Base-by-base conservation (phyloP, 1,140 invertebrate genomes). In the Cataglyphis hispanica region DNA sequence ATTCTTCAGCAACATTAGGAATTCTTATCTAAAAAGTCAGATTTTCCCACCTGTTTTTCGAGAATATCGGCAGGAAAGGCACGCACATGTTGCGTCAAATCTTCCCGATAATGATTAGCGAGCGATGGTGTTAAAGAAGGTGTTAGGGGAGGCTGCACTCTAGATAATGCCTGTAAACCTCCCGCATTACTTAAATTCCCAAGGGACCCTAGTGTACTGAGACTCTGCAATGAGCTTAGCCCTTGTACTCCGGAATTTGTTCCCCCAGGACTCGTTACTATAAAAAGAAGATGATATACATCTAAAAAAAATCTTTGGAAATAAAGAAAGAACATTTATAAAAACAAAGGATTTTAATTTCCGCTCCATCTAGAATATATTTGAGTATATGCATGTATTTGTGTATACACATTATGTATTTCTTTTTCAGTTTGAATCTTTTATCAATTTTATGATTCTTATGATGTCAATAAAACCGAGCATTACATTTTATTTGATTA, bases 51-150 rank as follows among this genome's bases (percentile, higher is more conserved):
- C 97, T 99, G 98, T 96, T 98, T 98, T 95, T 99, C 98, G 85
- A 98, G 96, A 91, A 97, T 97, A 92, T 99, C 98, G 19, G 98
- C 98, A 81, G 98, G 98, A 98, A 98, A 99, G 66, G 97, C 98
- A 87, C 97, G 97, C 76, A 99, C 98, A 95, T 99, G 99, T 91
- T 97, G 96, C 84, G 98, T 98, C 88, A 99, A 96, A 95, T 99
- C 98, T 93, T 98, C 97, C 88, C 98, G 96, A 95, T 98, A 98
- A 95, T 99, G 98, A 95, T 99, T 98, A 86, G 98, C 97, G 89
- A 99, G 96, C 86, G 98, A 98, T 53, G 98, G 98, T 91, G 98
- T 98, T 90, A 99, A 95, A 93, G 97, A 97, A 60, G 97, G 97
- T 84, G 93, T 95, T 22, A 95, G 84, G 16, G 95, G 95, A 84